Evolutionary conservation across 2,113 vertebrate genomes (phyloP).

Genomic region (Spermophilus dauricus): DNA sequence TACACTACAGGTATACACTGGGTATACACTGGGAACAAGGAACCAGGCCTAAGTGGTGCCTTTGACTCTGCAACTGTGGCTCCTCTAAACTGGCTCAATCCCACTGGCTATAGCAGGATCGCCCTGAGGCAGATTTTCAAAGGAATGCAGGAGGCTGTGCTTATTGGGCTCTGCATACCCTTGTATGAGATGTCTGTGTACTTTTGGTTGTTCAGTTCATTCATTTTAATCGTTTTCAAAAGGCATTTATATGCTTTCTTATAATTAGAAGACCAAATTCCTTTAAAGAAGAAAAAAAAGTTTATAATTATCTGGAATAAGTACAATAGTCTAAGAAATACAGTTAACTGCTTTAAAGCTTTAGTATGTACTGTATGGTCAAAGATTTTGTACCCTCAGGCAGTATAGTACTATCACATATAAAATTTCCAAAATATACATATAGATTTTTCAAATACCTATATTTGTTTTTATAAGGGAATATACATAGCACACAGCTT

Average conservation of each 20-base stretch:
- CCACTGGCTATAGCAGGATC: not conserved
- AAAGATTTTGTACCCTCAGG: not conserved
- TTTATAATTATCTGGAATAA: slow-evolving; percentile 4
- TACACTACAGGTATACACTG: not conserved
- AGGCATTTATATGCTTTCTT: not conserved
- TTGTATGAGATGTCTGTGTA: not conserved
- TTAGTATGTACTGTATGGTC: not conserved
- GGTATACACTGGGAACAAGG: not conserved
- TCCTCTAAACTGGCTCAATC: too few relatives aligned
- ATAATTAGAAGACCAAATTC: slow-evolving; percentile 2
- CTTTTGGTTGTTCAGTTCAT: not conserved
- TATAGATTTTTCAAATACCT: not conserved
- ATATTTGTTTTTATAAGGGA: not conserved
- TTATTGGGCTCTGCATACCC: not conserved
- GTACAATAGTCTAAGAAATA: not conserved
- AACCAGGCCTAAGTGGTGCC: accelerated
- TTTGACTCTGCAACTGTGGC: not conserved
- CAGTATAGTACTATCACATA: not conserved
- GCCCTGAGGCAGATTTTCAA: not conserved
- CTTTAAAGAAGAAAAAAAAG: not conserved
- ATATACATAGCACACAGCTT: not conserved
- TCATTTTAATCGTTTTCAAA: not conserved
- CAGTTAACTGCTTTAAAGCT: not conserved
- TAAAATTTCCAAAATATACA: slow-evolving; percentile 13
- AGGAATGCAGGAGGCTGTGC: not conserved